Evolutionary conservation across 2,797 vertebrate genomes (phyloP).

Genomic region (Lagodon rhomboides): DNA sequence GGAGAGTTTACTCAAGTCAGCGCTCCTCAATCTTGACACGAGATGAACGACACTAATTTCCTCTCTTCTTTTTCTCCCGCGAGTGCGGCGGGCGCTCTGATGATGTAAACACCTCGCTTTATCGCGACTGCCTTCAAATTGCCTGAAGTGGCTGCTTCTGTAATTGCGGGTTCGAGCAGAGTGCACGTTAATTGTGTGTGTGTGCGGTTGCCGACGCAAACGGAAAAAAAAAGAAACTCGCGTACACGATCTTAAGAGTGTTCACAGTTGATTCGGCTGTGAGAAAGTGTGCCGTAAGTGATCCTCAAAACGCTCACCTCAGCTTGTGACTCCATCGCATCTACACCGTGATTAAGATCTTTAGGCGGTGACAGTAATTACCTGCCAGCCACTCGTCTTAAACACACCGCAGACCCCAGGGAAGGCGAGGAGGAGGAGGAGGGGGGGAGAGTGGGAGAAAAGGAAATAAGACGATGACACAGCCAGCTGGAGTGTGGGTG

Average conservation of each 20-base stretch:
- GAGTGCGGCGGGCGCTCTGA: conserved; percentile 36
- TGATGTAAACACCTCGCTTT: conserved; percentile 75
- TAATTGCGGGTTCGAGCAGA: conserved; percentile 74
- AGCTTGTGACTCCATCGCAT: conserved; percentile 52
- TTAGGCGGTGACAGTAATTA: conserved; percentile 71
- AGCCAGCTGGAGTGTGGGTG: conserved; percentile 3
- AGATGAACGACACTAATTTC: conserved; percentile 65
- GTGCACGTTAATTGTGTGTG: conserved; percentile 15
- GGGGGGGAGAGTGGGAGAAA: not conserved
- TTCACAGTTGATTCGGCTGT: conserved; percentile 3
- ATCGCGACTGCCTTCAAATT: conserved; percentile 61
- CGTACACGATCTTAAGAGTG: conserved; percentile 6
- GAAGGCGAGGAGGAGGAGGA: conserved; percentile 3
- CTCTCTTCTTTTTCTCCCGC: conserved; percentile 43
- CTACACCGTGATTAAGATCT: conserved; percentile 75
- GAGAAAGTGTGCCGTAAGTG: conserved; percentile 44
- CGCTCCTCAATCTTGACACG: conserved; percentile 58
- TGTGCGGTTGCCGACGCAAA: not conserved
- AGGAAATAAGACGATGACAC: conserved; percentile 21
- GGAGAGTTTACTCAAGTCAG: conserved; percentile 47
- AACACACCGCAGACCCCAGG: conserved; percentile 40
- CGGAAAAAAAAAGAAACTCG: not conserved
- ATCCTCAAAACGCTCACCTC: conserved; percentile 57
- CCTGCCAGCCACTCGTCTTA: conserved; percentile 48
- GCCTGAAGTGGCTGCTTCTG: conserved; percentile 69